Conservation (phyloP, 2,113 vertebrate genomes). For the Trichechus manatus region DNA sequence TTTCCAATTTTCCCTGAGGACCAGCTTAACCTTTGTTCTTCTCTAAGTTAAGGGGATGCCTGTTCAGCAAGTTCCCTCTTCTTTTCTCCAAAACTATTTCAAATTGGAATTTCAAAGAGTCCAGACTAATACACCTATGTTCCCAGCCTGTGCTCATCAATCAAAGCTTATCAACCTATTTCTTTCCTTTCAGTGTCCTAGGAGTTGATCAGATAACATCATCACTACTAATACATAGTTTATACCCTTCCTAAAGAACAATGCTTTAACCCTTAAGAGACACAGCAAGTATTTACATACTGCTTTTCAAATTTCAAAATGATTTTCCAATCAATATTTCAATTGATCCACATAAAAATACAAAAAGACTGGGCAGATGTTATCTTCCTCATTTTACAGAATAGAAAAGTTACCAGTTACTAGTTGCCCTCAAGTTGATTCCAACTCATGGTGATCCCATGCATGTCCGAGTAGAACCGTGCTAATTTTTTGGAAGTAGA, state of each 20-base stretch:
- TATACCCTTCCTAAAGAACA: background rate
- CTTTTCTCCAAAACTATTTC: background rate
- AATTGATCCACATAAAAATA: background rate
- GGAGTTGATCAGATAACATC: background rate
- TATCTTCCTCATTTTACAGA: background rate
- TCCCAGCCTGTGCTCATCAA: background rate
- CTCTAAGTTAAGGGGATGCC: background rate
- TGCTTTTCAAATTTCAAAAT: slow-evolving; percentile 13
- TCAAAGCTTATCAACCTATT: background rate
- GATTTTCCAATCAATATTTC: background rate
- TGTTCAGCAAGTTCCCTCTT: background rate
- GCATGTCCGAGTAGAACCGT: background rate
- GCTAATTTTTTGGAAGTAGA: background rate
- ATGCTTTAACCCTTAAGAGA: background rate
- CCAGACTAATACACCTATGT: background rate
- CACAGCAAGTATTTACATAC: background rate
- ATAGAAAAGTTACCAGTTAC: background rate
- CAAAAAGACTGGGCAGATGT: background rate
- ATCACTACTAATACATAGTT: background rate
- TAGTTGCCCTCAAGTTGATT: background rate
- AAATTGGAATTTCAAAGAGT: background rate
- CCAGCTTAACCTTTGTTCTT: background rate
- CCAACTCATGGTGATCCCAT: background rate
- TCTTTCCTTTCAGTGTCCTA: background rate
- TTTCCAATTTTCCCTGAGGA: background rate